Evolutionary conservation across 2,113 vertebrate genomes (phyloP).

Genomic region (Hassar affinis): DNA sequence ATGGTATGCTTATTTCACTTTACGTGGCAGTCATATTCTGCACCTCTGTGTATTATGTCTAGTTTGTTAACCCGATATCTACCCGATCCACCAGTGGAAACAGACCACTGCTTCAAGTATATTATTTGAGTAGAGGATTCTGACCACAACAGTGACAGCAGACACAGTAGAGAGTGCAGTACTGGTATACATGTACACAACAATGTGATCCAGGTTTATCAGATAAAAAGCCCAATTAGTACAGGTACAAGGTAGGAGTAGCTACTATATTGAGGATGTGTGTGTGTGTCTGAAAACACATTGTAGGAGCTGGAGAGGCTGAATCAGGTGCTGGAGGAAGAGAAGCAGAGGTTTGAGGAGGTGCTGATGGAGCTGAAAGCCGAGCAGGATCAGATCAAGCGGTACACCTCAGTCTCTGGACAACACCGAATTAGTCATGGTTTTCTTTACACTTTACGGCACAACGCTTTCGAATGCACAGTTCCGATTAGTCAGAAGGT

Average conservation of each 20-base stretch:
- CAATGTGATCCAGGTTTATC: neutral
- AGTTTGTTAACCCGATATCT: neutral
- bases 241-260: neutral
- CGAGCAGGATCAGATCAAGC: constrained; percentile 92
- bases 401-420: constrained; percentile 63
- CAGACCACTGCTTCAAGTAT: neutral
- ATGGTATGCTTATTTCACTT: no score
- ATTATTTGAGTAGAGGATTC: neutral
- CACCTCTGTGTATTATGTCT: no score
- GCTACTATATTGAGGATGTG: neutral
- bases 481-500: neutral
- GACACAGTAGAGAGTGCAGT: neutral
- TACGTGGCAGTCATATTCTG: no score
- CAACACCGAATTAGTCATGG: neutral
- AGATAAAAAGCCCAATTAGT: neutral
- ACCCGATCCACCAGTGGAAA: neutral
- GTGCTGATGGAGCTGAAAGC: constrained; percentile 86
- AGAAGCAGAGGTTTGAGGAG: constrained; percentile 93
- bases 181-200: neutral
- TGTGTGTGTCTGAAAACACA: neutral
- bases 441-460: neutral
- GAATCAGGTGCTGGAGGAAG: constrained; percentile 90
- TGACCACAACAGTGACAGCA: neutral
- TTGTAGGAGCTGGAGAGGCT: constrained; percentile 87
- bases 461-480: neutral